Evolutionary conservation across 2,888 invertebrate genomes (phyloP), one percentile per base, ranked within the genome.

Genomic region (Clitarchus hookeri): DNA sequence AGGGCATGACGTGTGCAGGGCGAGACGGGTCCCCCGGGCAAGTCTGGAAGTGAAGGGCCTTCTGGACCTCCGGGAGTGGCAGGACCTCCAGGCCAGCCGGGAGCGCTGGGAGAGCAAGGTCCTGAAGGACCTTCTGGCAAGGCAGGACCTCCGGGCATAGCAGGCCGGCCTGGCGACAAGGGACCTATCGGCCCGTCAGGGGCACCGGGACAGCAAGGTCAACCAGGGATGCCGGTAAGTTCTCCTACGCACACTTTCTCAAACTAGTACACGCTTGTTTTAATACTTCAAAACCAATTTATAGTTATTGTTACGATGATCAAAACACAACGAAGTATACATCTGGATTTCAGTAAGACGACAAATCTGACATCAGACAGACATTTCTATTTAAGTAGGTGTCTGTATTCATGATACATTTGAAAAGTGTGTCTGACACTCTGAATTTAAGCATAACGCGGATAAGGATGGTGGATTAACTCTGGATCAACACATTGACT

Each of bases 131-230:
- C 94, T 0, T 91, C 94, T 0, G 96, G 96, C 11, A 96, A 96
- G 90, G 92, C 93, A 85, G 96, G 96, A 4, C 94, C 94, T 77
- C 94, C 95, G 0, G 96, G 96, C 83, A 93, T 96, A 88, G 90
- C 94, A 6, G 96, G 96, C 65, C 92, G 96, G 88, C 93, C 94
- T 27, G 97, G 96, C 36, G 96, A 96, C 90, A 96, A 96, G 90
- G 96, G 96, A 85, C 95, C 95, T 0, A 91, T 93, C 25, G 96
- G 96, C 85, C 91, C 93, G 85, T 91, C 94, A 11, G 96, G 96
- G 6, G 91, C 92, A 85, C 92, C 94, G 19, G 96, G 96, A 85
- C 90, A 93, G 44, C 90, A 93, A 19, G 96, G 96, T 87, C 92
- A 94, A 23, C 94, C 95, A 85, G 96, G 96, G 88, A 91, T 95